A percentile compares a stretch with the other conserved stretches of the same genome.
Evolutionary conservation across 2,113 vertebrate species (phyloP).

Genomic region (Perca schrenkii): DNA sequence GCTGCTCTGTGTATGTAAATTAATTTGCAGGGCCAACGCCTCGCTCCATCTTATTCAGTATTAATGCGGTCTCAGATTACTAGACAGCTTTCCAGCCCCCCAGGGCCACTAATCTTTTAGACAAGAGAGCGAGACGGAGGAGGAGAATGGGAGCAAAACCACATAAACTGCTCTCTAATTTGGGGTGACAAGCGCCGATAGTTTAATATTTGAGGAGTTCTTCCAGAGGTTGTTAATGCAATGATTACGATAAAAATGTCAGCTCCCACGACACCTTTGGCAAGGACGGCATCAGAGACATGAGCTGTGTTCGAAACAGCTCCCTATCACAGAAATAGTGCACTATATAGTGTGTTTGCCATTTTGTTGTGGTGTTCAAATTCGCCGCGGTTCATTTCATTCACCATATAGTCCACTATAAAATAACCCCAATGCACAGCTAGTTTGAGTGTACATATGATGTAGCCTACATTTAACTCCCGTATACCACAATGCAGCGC

Average conservation of each 20-base stretch:
- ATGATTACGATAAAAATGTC: constrained; percentile 55
- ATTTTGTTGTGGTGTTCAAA: too few species aligned
- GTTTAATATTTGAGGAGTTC: constrained; percentile 51
- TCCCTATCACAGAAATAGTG: too few species aligned
- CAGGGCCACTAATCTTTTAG: constrained; percentile 40
- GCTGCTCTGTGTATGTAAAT: constrained; percentile 59
- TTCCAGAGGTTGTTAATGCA: constrained; percentile 47
- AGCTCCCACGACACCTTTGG: constrained; percentile 27
- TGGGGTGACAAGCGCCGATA: constrained; percentile 50
- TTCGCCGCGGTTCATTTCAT: too few species aligned
- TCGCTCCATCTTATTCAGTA: constrained; percentile 71
- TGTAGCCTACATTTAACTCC: too few species aligned
- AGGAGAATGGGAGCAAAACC: constrained; percentile 41
- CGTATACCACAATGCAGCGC: too few species aligned
- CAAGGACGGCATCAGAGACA: constrained; percentile 20
- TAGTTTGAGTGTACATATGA: too few species aligned
- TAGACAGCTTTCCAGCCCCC: constrained; percentile 55
- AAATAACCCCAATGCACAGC: too few species aligned
- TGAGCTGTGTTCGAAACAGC: too few species aligned
- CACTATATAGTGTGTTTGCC: too few species aligned
- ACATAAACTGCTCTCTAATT: constrained; percentile 56
- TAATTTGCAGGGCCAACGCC: constrained; percentile 65
- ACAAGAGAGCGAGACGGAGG: constrained; percentile 25
- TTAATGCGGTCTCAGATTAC: constrained; percentile 79
- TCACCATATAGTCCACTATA: too few species aligned